Evolutionary conservation across 2,888 invertebrate species (phyloP), one percentile per base, ranked within the genome.

Genomic region (Drosophila neotestacea): DNA sequence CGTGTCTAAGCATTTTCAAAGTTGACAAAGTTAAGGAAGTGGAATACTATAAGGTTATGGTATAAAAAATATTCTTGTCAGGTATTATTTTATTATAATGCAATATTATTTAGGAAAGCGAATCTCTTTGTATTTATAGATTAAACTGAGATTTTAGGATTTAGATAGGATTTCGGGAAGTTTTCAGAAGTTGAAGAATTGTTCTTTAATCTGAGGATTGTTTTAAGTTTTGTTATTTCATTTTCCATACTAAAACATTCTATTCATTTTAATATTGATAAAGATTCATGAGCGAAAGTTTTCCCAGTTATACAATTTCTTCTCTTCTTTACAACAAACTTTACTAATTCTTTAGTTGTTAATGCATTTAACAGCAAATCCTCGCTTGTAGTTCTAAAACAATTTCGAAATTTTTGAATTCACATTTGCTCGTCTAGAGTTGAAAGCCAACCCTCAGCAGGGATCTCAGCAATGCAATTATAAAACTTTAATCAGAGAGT

Each of bases 401-500:
- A 42, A 34, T 32, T 11, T 10, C 44, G 11, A 44, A 27, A n/a
- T 16, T n/a, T 36, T 41, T 22, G 4, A 9, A 11, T 42, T 55
- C 30, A 32, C 22, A 36, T 27, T 50, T 22, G 7, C 13, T n/a
- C 0, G 7, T 22, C 1, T 44, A 9, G 13, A 38, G 13, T 39
- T 39, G 7, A 13, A 36, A 38, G 10, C 58, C 28, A 38, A 13
- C 22, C n/a, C 32, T 39, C 46, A 10, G 44, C 2, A 11, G 44
- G 44, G 22, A 27, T 44, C 44, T 44, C n/a, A 16, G 30, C 55
- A 77, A 62, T 59, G 72, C 58, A 71, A 75, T 77, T 77, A 77
- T 56, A 60, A 77, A 72, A 63, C 75, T 77, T 75, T 64, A 77
- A 64, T 54, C 73, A 42, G 39, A 52, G 22, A 22, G 32, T 48